phyloP scores from a whole-genome alignment of 2,888 invertebrate genomes.

The Caradrina kadenii region DNA sequence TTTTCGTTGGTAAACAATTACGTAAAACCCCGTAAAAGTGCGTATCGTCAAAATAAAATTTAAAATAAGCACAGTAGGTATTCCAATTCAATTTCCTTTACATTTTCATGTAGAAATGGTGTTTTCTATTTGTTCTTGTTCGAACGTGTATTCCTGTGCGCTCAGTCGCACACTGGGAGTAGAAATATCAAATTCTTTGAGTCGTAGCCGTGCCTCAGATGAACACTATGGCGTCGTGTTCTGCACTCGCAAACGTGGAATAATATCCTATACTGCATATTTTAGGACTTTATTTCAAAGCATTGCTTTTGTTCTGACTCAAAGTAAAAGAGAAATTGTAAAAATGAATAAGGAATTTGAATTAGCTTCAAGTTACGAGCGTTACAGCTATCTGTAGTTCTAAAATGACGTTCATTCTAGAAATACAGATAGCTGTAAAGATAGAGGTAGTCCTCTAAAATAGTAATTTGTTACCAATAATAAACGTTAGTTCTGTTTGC shows the following conservation, averaged over 20 bases:
- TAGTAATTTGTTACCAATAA: background rate
- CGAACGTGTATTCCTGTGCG: slow-evolving; percentile 44
- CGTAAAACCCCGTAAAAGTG: background rate
- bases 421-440: too few relatives aligned
- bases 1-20: too few relatives aligned
- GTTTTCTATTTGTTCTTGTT: slow-evolving; percentile 60
- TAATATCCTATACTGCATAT: slow-evolving; percentile 43
- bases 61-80: slow-evolving; percentile 42
- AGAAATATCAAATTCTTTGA: slow-evolving; percentile 61
- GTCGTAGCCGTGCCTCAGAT: slow-evolving; percentile 41
- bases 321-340: slow-evolving; percentile 1
- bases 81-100: slow-evolving; percentile 56
- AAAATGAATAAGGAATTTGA: slow-evolving; percentile 25
- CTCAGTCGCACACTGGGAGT: slow-evolving; percentile 35
- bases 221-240: slow-evolving; percentile 41
- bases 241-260: slow-evolving; percentile 52
- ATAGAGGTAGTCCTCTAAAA: too few relatives aligned
- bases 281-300: slow-evolving; percentile 40
- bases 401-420: background rate
- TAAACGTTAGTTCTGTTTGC: too few relatives aligned
- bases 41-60: slow-evolving; percentile 35
- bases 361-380: background rate
- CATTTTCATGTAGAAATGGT: slow-evolving; percentile 47
- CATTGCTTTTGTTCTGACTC: slow-evolving; percentile 32
- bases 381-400: background rate